Percentiles rank a stretch among this genome's conserved stretches.
Conservation (phyloP, 2,888 invertebrate genomes). For the Brachyptera putata region DNA sequence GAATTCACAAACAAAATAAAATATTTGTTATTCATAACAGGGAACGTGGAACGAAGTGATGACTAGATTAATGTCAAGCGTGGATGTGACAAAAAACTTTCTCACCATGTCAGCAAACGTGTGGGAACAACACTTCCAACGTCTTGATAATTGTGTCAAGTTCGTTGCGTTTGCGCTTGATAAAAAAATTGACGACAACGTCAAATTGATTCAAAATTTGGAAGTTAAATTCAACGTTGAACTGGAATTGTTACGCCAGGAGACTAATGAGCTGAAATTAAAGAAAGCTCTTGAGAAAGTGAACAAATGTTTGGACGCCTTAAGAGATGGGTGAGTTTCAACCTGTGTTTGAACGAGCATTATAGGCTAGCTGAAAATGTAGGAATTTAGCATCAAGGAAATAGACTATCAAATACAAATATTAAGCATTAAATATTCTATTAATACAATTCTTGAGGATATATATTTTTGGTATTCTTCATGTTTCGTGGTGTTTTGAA, state of each 20-base stretch:
- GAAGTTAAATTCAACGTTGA: conserved; percentile 14
- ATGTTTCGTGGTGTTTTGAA: too few relatives aligned
- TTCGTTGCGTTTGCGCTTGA: background rate
- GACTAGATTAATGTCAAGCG: too few relatives aligned
- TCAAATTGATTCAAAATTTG: background rate
- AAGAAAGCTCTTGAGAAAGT: background rate
- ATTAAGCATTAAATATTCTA: too few relatives aligned
- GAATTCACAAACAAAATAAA: too few relatives aligned
- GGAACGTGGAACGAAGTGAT: too few relatives aligned
- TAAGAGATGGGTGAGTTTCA: background rate
- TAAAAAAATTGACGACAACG: background rate
- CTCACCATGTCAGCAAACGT: conserved; percentile 1
- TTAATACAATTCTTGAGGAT: too few relatives aligned
- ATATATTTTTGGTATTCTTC: too few relatives aligned
- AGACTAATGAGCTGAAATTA: background rate
- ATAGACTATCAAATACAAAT: too few relatives aligned
- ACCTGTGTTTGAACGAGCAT: background rate
- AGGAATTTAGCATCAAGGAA: too few relatives aligned
- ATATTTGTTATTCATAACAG: too few relatives aligned
- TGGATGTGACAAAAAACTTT: background rate
- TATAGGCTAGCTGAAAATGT: too few relatives aligned
- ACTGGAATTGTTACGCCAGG: conserved; percentile 16
- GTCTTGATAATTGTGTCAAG: background rate
- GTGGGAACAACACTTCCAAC: conserved; percentile 4
- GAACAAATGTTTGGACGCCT: background rate